Evolutionary conservation across 2,113 vertebrate genomes (phyloP).

Genomic region (Mustela lutreola): DNA sequence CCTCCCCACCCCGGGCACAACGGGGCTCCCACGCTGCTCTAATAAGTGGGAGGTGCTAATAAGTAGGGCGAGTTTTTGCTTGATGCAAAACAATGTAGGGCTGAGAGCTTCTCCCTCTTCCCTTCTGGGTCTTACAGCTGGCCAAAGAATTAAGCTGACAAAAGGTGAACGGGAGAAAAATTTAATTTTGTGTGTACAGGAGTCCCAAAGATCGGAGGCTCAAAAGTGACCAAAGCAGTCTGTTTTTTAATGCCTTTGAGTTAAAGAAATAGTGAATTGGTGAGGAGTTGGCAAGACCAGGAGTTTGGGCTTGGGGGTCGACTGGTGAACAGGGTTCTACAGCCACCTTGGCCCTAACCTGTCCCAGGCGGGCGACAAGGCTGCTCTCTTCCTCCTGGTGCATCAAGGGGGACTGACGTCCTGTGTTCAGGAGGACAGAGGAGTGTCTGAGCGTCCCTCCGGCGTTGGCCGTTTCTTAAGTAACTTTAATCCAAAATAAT

Average conservation of each 20-base stretch:
- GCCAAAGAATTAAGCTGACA: neutral
- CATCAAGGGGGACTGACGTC: neutral
- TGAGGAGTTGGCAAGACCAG: neutral
- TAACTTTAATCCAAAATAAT: neutral
- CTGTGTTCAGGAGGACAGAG: neutral
- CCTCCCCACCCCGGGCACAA: no score
- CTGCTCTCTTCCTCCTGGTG: neutral
- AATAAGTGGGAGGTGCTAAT: neutral
- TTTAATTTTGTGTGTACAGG: neutral
- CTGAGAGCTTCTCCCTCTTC: neutral
- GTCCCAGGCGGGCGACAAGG: fast-evolving
- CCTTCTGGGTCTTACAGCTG: neutral
- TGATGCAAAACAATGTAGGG: neutral
- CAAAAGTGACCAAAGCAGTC: neutral
- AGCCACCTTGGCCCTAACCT: neutral
- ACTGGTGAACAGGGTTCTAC: neutral
- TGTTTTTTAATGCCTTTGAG: neutral
- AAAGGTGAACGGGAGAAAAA: neutral
- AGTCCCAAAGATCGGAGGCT: neutral
- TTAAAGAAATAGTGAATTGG: neutral
- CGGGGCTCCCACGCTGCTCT: neutral
- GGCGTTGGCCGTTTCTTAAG: neutral
- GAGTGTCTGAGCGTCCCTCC: neutral
- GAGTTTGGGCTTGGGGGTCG: neutral
- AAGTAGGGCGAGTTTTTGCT: no score